A percentile compares a stretch with the other conserved stretches of the same genome.
Evolutionary conservation across 2,113 vertebrate genomes (phyloP).

Genomic region (Lynx canadensis): DNA sequence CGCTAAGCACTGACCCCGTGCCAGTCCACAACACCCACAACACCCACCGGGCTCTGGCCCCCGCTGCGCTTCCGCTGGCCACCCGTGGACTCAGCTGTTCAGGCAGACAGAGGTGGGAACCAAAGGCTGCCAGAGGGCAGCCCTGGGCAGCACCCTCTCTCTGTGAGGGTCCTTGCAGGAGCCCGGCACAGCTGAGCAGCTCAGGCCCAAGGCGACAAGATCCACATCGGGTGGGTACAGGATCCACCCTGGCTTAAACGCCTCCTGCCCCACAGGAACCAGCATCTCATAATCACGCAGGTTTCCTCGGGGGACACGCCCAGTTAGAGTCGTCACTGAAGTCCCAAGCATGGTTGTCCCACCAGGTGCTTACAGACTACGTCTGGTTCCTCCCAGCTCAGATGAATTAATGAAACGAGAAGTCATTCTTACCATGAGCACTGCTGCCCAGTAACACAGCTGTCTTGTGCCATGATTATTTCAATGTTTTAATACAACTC

Average conservation of each 20-base stretch:
- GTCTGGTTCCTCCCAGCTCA: background rate
- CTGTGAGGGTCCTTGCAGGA: background rate
- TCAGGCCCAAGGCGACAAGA: background rate
- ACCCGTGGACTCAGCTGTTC: background rate
- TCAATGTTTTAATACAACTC: background rate
- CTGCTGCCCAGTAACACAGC: background rate
- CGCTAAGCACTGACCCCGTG: background rate
- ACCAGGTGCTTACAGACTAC: rapidly evolving
- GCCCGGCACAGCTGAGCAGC: background rate
- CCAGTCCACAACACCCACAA: background rate
- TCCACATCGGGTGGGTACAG: rapidly evolving
- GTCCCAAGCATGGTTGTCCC: rapidly evolving
- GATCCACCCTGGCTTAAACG: background rate
- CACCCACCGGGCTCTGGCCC: background rate
- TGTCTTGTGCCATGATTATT: background rate
- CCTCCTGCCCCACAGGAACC: background rate
- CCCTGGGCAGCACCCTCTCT: background rate
- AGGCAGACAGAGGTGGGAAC: background rate
- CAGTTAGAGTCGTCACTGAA: background rate
- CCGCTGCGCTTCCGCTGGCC: background rate
- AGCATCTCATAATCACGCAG: background rate
- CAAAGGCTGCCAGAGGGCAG: background rate
- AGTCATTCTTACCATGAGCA: background rate
- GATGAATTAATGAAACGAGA: background rate
- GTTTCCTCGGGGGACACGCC: background rate